phyloP scores from a whole-genome alignment of 2,888 invertebrate species.

The Aromia moschata region DNA sequence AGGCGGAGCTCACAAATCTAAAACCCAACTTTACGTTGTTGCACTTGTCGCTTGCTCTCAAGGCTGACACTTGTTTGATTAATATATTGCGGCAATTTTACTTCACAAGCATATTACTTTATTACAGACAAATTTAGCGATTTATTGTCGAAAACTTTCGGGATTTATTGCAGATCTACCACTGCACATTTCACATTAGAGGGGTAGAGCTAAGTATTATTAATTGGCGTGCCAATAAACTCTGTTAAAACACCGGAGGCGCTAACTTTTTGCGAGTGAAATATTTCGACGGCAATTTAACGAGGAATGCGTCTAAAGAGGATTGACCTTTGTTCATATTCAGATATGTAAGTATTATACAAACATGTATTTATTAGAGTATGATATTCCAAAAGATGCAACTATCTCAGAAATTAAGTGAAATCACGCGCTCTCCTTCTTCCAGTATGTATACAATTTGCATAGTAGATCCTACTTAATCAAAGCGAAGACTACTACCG shows the following conservation, averaged over 20 bases:
- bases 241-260: background rate
- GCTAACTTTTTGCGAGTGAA: no score
- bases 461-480: no score
- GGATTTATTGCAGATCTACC: constrained; percentile 23
- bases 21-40: constrained; percentile 34
- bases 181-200: constrained; percentile 7
- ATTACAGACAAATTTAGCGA: constrained; percentile 26
- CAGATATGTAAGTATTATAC: no score
- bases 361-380: no score
- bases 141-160: constrained; percentile 29
- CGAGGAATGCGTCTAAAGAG: no score
- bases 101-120: constrained; percentile 26
- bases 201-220: background rate
- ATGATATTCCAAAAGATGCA: no score
- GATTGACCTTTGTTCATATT: no score
- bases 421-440: no score
- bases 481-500: no score
- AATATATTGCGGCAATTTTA: constrained; percentile 26
- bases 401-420: no score
- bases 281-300: no score
- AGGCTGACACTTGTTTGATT: constrained; percentile 31
- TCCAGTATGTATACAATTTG: no score
- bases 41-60: constrained; percentile 31
- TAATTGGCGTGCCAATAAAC: background rate
- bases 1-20: constrained; percentile 52